phyloP scores from a whole-genome alignment of 2,113 vertebrate genomes.

The Perccottus glenii region DNA sequence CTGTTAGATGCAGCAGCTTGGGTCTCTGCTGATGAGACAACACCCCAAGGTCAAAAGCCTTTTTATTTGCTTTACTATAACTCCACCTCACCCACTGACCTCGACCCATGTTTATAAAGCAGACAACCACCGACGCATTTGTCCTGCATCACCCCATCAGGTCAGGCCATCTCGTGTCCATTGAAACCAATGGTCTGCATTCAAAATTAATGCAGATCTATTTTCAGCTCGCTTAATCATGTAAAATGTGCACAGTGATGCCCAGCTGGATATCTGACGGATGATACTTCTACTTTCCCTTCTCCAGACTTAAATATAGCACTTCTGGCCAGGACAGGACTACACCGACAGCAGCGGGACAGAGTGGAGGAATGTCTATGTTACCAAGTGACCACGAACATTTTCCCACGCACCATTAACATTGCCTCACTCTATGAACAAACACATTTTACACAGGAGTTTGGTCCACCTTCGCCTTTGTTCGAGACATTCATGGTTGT shows the following conservation, averaged over 20 bases:
- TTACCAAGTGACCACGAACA: constrained; percentile 50
- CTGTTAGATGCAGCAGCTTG: background rate
- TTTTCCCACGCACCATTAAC: constrained; percentile 25
- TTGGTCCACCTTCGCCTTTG: background rate
- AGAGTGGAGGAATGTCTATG: constrained; percentile 9
- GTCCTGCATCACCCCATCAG: background rate
- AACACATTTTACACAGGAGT: background rate
- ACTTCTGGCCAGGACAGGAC: constrained; percentile 23
- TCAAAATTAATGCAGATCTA: background rate
- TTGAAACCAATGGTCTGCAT: background rate
- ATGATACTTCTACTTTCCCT: constrained; percentile 24
- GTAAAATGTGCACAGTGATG: constrained; percentile 18
- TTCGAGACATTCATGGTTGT: too few species aligned
- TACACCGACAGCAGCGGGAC: constrained; percentile 30
- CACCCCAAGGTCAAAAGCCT: constrained; percentile 39
- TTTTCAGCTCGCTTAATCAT: constrained; percentile 16
- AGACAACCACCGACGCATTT: background rate
- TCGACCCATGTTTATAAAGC: background rate
- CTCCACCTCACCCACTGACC: background rate
- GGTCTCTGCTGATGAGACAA: constrained; percentile 39
- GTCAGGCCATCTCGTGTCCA: background rate
- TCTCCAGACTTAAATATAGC: constrained; percentile 44
- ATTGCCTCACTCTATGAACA: background rate
- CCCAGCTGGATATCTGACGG: background rate
- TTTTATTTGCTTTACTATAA: background rate